These are phyloP conservation scores for Ascaphus truei DNA, from an alignment of 2,113 vertebrate species.

Conservation along the genomic window DNA sequence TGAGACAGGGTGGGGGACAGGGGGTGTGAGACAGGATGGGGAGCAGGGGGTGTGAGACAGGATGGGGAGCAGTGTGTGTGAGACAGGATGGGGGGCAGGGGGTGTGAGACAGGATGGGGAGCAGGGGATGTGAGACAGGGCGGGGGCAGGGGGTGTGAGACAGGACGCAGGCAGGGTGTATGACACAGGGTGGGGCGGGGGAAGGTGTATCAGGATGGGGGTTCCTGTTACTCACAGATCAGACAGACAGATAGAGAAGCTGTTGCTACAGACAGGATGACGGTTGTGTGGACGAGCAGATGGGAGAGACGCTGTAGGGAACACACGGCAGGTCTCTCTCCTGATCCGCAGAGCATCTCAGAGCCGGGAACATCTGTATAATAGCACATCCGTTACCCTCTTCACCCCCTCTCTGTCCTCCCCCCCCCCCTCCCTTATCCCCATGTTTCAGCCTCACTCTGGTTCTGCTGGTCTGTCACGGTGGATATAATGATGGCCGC, in stretches of 20 bases:
- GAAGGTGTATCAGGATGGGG: too few relatives aligned
- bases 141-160: too few relatives aligned
- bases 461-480: not conserved
- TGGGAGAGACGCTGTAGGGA: constrained; percentile 1
- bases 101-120: too few relatives aligned
- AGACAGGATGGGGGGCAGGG: too few relatives aligned
- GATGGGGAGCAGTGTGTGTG: not conserved
- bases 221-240: constrained; percentile 7
- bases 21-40: too few relatives aligned
- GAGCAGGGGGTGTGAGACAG: too few relatives aligned
- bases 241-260: constrained; percentile 10
- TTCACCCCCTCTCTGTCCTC: too few relatives aligned
- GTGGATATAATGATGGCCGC: not conserved
- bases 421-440: too few relatives aligned
- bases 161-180: too few relatives aligned
- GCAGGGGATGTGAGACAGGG: too few relatives aligned
- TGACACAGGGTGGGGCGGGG: too few relatives aligned
- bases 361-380: not conserved
- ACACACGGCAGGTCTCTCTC: not conserved
- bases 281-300: not conserved
- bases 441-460: not conserved
- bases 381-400: not conserved
- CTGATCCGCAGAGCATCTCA: not conserved
- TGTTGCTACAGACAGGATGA: constrained; percentile 6
- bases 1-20: too few relatives aligned